Conservation (phyloP, 2,113 vertebrate genomes). For the Mastomys natalensis region DNA sequence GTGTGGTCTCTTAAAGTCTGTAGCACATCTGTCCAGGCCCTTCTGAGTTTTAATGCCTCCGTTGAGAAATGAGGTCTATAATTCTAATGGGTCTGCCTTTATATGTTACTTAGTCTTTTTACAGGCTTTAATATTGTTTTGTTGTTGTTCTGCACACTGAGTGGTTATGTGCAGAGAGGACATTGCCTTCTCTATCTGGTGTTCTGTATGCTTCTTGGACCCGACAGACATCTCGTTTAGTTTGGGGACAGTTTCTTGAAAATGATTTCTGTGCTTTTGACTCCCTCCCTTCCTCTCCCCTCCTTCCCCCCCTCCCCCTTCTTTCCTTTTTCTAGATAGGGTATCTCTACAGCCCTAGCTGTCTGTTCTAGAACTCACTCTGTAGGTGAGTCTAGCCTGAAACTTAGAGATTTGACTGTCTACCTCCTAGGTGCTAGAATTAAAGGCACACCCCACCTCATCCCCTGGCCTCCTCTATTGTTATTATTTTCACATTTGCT, state of each 20-base stretch:
- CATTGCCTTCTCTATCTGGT: neutral
- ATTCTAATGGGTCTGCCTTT: neutral
- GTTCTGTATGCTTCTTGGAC: neutral
- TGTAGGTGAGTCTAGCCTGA: no score
- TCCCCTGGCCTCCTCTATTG: neutral
- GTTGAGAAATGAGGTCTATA: neutral
- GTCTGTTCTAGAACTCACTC: no score
- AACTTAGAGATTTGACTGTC: no score
- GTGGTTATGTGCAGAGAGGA: neutral
- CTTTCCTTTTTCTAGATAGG: no score
- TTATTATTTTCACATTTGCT: neutral
- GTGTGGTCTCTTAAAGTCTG: neutral
- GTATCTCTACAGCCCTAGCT: no score
- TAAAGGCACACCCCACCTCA: no score
- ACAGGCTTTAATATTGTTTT: neutral
- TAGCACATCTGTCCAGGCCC: neutral
- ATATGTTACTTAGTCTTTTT: neutral
- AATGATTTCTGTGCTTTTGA: neutral
- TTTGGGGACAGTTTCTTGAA: neutral
- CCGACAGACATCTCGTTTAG: neutral
- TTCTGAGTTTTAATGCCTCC: neutral
- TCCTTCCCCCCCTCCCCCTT: no score
- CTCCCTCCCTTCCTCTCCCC: fast-evolving
- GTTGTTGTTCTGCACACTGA: neutral
- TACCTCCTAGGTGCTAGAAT: no score